phyloP scores from a whole-genome alignment of 2,888 invertebrate genomes.

The Campoplex capitator region DNA sequence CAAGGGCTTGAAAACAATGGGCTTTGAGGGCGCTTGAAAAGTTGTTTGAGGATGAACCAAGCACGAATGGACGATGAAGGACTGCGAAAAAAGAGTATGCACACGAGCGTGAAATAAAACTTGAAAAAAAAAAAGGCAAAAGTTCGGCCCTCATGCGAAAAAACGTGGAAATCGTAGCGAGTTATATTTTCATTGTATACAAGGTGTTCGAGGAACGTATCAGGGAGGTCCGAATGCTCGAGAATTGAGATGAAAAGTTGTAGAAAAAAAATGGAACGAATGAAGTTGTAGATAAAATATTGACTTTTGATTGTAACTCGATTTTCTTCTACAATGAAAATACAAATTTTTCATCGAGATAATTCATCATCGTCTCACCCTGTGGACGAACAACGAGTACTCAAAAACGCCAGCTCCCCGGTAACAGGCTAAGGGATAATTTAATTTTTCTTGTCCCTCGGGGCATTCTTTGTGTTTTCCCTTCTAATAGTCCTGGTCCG shows the following conservation, averaged over 20 bases:
- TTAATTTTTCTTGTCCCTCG: conserved; percentile 62
- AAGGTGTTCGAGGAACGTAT: background rate
- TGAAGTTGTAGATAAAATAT: no score
- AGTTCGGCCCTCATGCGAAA: background rate
- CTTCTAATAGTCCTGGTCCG: conserved; percentile 57
- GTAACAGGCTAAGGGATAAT: conserved; percentile 52
- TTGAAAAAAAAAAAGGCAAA: background rate
- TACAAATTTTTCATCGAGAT: background rate
- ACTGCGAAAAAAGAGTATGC: background rate
- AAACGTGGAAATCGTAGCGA: conserved; percentile 4
- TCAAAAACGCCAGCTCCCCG: conserved; percentile 4
- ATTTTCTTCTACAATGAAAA: background rate
- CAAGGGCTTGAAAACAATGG: conserved; percentile 7
- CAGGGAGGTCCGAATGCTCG: no score
- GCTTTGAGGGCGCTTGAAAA: conserved; percentile 43
- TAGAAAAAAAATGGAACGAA: no score
- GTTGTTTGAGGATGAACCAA: conserved; percentile 43
- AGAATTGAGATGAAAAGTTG: no score
- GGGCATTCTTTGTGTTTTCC: conserved; percentile 67
- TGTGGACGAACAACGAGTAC: conserved; percentile 8
- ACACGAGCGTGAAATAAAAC: background rate
- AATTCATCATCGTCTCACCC: background rate
- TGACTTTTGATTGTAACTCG: background rate
- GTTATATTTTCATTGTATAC: background rate
- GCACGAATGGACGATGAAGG: conserved; percentile 38